phyloP scores from a whole-genome alignment of 2,888 invertebrate species.

The Pegoplata infirma region DNA sequence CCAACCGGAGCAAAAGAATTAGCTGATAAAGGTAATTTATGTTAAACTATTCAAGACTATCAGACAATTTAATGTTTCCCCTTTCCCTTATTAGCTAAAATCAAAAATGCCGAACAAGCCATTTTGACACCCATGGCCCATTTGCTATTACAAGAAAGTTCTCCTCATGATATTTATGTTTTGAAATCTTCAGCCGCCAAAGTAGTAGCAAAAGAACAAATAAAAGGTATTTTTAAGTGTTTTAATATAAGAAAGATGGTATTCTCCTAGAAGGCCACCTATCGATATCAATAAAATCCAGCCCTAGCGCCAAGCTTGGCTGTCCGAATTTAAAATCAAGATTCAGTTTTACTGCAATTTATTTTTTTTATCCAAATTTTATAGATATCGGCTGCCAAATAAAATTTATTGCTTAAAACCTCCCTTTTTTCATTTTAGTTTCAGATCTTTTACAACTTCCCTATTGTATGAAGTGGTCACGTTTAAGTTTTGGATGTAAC shows the following conservation, averaged over 20 bases:
- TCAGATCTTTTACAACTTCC: constrained; percentile 67
- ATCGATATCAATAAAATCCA: too few relatives aligned
- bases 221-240: constrained; percentile 31
- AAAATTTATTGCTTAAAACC: neutral
- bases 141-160: constrained; percentile 69
- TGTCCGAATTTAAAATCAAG: too few relatives aligned
- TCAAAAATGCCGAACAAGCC: constrained; percentile 70
- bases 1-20: constrained; percentile 68
- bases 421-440: constrained; percentile 36
- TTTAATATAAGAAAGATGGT: too few relatives aligned
- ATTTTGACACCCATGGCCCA: constrained; percentile 67
- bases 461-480: constrained; percentile 70
- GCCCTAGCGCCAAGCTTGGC: too few relatives aligned
- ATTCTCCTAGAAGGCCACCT: too few relatives aligned
- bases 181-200: constrained; percentile 75
- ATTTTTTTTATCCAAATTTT: too few relatives aligned
- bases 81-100: constrained; percentile 67
- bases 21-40: constrained; percentile 68
- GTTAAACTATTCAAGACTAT: neutral
- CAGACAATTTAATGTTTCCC: neutral
- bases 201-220: constrained; percentile 67
- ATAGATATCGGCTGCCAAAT: too few relatives aligned
- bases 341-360: too few relatives aligned
- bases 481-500: constrained; percentile 79
- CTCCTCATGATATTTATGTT: constrained; percentile 72